A percentile compares a stretch with the other conserved stretches of the same genome.
These are phyloP conservation scores for Huso huso DNA, from an alignment of 2,797 vertebrate genomes.

Conservation along the genomic window DNA sequence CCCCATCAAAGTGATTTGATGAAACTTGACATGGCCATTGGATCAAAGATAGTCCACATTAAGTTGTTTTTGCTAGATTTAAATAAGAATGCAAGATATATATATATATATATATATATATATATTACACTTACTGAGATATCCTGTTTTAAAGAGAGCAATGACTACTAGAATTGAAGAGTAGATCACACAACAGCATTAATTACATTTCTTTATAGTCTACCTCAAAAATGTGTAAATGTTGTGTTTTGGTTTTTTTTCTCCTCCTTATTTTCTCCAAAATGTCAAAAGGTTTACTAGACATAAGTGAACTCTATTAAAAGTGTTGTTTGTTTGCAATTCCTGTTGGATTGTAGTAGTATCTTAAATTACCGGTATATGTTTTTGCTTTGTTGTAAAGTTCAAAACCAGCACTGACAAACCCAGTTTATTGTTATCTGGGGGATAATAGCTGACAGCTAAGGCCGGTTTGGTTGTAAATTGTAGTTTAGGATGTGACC, in stretches of 20 bases:
- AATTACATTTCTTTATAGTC: too few species aligned
- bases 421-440: slow-evolving; percentile 48
- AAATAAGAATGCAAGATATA: too few species aligned
- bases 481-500: slow-evolving; percentile 36
- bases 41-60: too few species aligned
- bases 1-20: too few species aligned
- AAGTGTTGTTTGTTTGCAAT: slow-evolving; percentile 31
- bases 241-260: background rate
- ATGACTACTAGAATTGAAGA: too few species aligned
- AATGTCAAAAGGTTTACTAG: slow-evolving; percentile 3
- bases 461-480: slow-evolving; percentile 36
- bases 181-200: too few species aligned
- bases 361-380: slow-evolving; percentile 44
- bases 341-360: slow-evolving; percentile 29
- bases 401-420: slow-evolving; percentile 45
- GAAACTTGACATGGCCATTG: too few species aligned
- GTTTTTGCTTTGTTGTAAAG: slow-evolving; percentile 45
- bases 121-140: too few species aligned
- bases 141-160: too few species aligned
- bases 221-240: too few species aligned
- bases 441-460: slow-evolving; percentile 42
- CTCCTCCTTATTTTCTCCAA: background rate
- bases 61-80: too few species aligned
- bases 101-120: too few species aligned
- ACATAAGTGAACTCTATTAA: slow-evolving; percentile 11